Evolutionary conservation across 2,888 invertebrate genomes (phyloP).

Genomic region (Chrysomela aeneicollis): DNA sequence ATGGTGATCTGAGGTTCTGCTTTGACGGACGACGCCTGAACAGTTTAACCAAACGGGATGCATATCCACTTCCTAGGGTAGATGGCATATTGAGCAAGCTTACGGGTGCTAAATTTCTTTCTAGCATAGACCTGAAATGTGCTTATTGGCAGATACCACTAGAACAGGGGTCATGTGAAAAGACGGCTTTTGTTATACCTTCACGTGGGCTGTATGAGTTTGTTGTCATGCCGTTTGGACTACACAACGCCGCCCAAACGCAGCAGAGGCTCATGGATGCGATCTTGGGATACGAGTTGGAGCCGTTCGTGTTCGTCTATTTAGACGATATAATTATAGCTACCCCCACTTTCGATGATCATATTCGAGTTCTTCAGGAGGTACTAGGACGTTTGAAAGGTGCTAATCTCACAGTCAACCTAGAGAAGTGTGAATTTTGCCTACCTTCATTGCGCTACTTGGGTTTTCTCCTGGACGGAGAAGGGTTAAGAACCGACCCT

Average conservation of each 20-base stretch:
- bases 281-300: constrained; percentile 38
- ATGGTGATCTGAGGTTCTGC: constrained; percentile 40
- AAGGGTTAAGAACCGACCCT: neutral
- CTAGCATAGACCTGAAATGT: constrained; percentile 30
- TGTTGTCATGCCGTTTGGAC: constrained; percentile 43
- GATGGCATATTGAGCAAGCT: no score
- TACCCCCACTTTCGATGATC: constrained; percentile 32
- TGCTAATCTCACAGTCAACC: constrained; percentile 23
- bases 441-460: neutral
- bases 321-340: constrained; percentile 45
- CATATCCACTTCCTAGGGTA: no score
- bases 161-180: constrained; percentile 26
- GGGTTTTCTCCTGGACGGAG: neutral
- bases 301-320: constrained; percentile 42
- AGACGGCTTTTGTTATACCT: constrained; percentile 48
- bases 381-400: constrained; percentile 41
- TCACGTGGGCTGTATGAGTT: constrained; percentile 44
- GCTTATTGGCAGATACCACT: constrained; percentile 31
- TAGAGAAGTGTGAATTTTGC: neutral
- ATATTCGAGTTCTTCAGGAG: constrained; percentile 31
- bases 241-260: constrained; percentile 42
- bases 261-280: constrained; percentile 42
- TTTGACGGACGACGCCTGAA: constrained; percentile 43
- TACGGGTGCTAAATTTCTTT: constrained; percentile 21
- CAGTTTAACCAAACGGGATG: constrained; percentile 34